Conservation (phyloP, 2,797 vertebrate genomes). For the Buceros bicornis region DNA sequence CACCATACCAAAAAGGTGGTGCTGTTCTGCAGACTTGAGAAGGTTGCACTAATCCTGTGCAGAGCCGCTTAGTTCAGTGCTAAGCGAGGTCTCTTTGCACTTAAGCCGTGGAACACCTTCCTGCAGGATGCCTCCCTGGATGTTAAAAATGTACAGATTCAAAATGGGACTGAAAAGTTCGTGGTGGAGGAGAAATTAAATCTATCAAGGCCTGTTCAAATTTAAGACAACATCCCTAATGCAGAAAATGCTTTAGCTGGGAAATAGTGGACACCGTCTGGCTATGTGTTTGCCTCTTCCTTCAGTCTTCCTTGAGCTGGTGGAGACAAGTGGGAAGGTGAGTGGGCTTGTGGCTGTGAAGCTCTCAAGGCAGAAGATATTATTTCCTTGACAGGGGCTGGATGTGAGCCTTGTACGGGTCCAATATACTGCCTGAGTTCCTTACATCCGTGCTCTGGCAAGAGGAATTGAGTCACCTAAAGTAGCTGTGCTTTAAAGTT, state of each 20-base stretch:
- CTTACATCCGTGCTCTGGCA: background rate
- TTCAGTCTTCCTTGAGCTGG: background rate
- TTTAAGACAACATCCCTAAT: background rate
- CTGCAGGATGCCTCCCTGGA: background rate
- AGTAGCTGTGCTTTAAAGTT: background rate
- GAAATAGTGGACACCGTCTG: background rate
- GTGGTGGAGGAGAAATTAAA: background rate
- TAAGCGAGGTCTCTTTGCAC: background rate
- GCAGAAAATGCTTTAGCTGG: background rate
- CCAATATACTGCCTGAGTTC: background rate
- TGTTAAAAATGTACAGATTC: background rate
- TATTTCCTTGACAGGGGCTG: background rate
- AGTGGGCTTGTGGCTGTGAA: background rate
- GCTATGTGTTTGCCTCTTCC: background rate
- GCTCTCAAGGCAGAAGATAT: background rate
- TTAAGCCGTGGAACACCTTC: background rate
- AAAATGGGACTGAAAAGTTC: background rate
- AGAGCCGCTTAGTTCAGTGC: background rate
- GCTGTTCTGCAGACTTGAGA: background rate
- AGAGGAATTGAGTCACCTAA: background rate
- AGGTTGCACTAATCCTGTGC: background rate
- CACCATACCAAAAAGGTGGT: background rate
- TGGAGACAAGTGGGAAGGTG: background rate
- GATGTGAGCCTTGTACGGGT: background rate
- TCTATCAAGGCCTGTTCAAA: background rate